These are phyloP conservation scores for Halcyon leucocephala DNA, from an alignment of 2,797 vertebrate species.

Conservation along the genomic window DNA sequence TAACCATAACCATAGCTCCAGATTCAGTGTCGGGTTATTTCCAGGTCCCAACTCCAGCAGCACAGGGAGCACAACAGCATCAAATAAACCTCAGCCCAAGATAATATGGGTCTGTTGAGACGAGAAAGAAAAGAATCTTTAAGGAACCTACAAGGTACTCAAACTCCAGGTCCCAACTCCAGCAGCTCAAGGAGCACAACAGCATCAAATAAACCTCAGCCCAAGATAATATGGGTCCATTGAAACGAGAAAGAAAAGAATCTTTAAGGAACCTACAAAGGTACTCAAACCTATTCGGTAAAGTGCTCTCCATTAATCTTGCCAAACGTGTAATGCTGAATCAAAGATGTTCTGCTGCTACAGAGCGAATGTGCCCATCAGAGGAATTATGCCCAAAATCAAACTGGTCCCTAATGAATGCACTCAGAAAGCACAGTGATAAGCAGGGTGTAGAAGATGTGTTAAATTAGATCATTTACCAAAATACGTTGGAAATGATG, in stretches of 20 bases:
- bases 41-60: neutral
- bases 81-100: neutral
- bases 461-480: neutral
- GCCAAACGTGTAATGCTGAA: neutral
- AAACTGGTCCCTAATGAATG: neutral
- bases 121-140: neutral
- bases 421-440: neutral
- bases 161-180: neutral
- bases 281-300: conserved; percentile 19
- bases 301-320: conserved; percentile 27
- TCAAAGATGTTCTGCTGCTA: neutral
- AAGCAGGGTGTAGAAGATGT: neutral
- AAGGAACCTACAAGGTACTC: conserved; percentile 1
- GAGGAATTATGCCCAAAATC: neutral
- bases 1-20: neutral
- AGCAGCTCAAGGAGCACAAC: neutral
- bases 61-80: neutral
- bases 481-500: neutral
- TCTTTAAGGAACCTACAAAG: neutral
- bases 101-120: neutral
- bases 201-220: neutral
- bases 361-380: neutral
- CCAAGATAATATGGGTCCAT: neutral
- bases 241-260: neutral
- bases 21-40: neutral